phyloP scores from a whole-genome alignment of 2,797 vertebrate genomes.

The Podargus strigoides region DNA sequence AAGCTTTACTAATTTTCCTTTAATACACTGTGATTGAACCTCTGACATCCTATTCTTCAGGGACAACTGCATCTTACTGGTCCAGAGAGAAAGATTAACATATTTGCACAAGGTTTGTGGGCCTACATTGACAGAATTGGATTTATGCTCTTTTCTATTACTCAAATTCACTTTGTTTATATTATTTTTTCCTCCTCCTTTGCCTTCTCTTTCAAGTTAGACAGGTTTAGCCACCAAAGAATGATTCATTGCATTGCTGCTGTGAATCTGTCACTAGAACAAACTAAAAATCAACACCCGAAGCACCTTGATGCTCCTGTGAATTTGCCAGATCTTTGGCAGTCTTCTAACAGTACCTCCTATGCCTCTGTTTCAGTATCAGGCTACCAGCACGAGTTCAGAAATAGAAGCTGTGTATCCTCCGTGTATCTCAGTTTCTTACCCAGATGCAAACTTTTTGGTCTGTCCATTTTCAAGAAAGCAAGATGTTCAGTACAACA shows the following conservation, averaged over 20 bases:
- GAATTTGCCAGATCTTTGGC: background rate
- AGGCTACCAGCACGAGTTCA: background rate
- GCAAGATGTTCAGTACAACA: background rate
- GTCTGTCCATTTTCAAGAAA: background rate
- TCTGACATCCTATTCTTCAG: background rate
- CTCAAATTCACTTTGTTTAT: background rate
- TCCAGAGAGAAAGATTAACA: background rate
- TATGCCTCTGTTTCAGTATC: background rate
- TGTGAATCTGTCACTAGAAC: background rate
- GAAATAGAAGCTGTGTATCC: background rate
- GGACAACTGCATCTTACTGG: background rate
- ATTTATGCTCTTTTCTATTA: background rate
- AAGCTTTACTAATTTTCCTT: background rate
- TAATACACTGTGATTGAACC: background rate
- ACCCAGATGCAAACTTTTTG: background rate
- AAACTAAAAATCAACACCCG: background rate
- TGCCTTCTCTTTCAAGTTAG: background rate
- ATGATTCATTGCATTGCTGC: background rate
- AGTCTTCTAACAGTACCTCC: background rate
- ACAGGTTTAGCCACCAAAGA: background rate
- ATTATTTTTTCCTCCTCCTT: background rate
- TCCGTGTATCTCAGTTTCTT: background rate
- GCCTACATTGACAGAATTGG: background rate
- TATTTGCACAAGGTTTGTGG: background rate
- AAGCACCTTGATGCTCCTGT: background rate